phyloP scores from a whole-genome alignment of 2,113 vertebrate species.

The Nettapus auritus region DNA sequence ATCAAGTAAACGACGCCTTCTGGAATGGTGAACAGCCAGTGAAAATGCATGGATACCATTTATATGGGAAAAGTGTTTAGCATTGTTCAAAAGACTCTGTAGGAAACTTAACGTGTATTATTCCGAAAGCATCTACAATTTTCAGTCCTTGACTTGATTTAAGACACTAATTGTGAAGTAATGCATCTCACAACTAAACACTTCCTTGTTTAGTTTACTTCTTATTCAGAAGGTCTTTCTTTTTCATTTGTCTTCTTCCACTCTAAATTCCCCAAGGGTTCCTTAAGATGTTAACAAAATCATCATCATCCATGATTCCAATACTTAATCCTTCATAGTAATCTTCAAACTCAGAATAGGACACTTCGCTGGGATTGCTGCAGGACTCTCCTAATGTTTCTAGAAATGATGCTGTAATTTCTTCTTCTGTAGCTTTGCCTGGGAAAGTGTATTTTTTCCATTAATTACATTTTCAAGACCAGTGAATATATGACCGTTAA shows the following conservation, averaged over 20 bases:
- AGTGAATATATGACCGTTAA: neutral
- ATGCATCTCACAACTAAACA: neutral
- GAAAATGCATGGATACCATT: neutral
- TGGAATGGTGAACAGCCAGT: neutral
- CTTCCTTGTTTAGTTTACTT: neutral
- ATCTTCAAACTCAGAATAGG: slow-evolving; percentile 85
- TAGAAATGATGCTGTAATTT: slow-evolving; percentile 77
- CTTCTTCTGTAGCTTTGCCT: slow-evolving; percentile 79
- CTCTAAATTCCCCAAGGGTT: slow-evolving; percentile 82
- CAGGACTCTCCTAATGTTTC: slow-evolving; percentile 76
- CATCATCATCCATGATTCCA: slow-evolving; percentile 74
- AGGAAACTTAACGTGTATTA: neutral
- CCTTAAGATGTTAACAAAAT: slow-evolving; percentile 78
- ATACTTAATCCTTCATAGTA: slow-evolving; percentile 86
- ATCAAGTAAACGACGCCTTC: neutral
- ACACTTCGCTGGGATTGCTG: slow-evolving; percentile 73
- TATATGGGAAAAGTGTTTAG: neutral
- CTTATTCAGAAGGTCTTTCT: neutral
- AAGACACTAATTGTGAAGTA: neutral
- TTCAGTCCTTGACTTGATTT: neutral
- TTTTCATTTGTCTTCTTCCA: neutral
- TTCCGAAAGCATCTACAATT: neutral
- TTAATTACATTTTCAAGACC: neutral
- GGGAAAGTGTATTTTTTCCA: slow-evolving; percentile 19
- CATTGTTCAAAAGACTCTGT: neutral